phyloP scores from a whole-genome alignment of 1,140 invertebrate species.

The Drosophila oshimai region DNA sequence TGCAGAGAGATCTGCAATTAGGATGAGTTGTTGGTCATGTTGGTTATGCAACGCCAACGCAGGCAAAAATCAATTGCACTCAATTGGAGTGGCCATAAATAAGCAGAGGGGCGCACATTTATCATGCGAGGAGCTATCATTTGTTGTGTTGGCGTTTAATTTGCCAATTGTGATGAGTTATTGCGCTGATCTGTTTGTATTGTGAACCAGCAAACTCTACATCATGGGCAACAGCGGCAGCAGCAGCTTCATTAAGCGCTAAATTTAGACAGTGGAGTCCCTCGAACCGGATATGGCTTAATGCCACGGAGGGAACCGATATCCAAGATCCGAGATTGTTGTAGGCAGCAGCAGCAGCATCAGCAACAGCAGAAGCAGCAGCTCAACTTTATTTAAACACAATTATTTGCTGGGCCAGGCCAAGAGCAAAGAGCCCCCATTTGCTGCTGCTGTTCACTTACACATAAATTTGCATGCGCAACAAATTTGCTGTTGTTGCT shows the following conservation, averaged over 20 bases:
- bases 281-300: slow-evolving; percentile 78
- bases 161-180: slow-evolving; percentile 81
- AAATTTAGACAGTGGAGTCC: slow-evolving; percentile 75
- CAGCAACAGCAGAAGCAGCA: slow-evolving; percentile 37
- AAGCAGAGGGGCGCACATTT: slow-evolving; percentile 63
- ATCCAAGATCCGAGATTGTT: slow-evolving; percentile 43
- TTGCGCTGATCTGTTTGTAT: slow-evolving; percentile 66
- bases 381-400: slow-evolving; percentile 75
- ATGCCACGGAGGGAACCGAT: slow-evolving; percentile 55
- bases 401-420: slow-evolving; percentile 69
- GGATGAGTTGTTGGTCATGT: slow-evolving; percentile 35
- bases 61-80: slow-evolving; percentile 76
- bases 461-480: slow-evolving; percentile 81
- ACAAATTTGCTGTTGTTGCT: slow-evolving; percentile 64
- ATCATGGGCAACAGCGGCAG: neutral
- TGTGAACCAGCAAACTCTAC: slow-evolving; percentile 33
- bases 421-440: slow-evolving; percentile 46
- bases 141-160: slow-evolving; percentile 80
- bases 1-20: slow-evolving; percentile 49
- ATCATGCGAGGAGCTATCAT: slow-evolving; percentile 58
- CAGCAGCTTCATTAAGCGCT: slow-evolving; percentile 76
- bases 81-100: slow-evolving; percentile 76
- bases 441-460: slow-evolving; percentile 68
- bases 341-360: slow-evolving; percentile 15
- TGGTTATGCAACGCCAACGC: slow-evolving; percentile 76